phyloP scores from a whole-genome alignment of 2,113 vertebrate species.

The Alethe castanea region DNA sequence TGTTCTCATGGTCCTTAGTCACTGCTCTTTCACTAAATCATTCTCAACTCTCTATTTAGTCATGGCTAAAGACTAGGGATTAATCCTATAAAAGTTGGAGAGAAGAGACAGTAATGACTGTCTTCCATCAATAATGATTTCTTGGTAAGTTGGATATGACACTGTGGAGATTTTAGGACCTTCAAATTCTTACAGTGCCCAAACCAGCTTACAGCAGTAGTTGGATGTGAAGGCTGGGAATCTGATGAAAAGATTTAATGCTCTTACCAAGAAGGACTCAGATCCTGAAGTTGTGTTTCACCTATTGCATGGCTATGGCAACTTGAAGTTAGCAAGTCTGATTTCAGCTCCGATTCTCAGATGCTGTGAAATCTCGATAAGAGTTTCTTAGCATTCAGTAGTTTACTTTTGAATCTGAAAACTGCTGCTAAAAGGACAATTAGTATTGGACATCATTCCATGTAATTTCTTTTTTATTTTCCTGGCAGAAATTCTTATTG shows the following conservation, averaged over 20 bases:
- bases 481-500: not conserved
- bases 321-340: not conserved
- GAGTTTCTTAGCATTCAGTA: constrained; percentile 11
- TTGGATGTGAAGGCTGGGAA: not conserved
- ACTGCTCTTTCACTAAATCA: not conserved
- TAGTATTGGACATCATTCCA: constrained; percentile 3
- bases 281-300: not conserved
- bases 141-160: not conserved
- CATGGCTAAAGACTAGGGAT: not conserved
- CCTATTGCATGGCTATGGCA: not conserved
- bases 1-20: not conserved
- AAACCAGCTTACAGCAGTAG: not conserved
- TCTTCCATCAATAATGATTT: not conserved
- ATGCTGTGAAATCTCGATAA: not conserved
- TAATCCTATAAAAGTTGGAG: not conserved
- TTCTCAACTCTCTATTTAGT: not conserved
- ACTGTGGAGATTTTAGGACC: not conserved
- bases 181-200: not conserved
- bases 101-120: not conserved
- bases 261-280: not conserved
- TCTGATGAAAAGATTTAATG: not conserved
- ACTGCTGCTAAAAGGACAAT: constrained; percentile 14
- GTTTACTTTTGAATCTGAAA: constrained; percentile 43
- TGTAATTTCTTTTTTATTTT: constrained; percentile 43
- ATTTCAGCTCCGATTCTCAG: not conserved